Percentiles rank a stretch among this genome's conserved stretches.
Evolutionary conservation across 2,888 invertebrate genomes (phyloP).

Genomic region (Lasioglossum zephyrum): DNA sequence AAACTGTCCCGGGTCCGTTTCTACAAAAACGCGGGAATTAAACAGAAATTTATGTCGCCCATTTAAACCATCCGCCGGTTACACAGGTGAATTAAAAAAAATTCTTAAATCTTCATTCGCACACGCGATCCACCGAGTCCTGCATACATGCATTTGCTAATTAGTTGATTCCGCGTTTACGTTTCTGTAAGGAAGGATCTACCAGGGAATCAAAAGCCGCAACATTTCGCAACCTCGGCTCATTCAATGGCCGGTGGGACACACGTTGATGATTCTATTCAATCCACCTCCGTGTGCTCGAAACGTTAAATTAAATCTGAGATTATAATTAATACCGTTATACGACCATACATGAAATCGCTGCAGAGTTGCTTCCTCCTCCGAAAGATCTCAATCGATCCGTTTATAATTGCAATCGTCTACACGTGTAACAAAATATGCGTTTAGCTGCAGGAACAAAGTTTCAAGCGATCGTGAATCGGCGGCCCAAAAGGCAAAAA

Average conservation of each 20-base stretch:
- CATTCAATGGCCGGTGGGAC: background rate
- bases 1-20: constrained; percentile 3
- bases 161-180: constrained; percentile 5
- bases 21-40: background rate
- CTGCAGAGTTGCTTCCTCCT: background rate
- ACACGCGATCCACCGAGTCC: background rate
- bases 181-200: background rate
- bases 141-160: background rate
- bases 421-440: too few relatives aligned
- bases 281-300: background rate
- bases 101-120: constrained; percentile 3
- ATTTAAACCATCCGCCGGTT: background rate
- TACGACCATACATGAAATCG: background rate
- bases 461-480: too few relatives aligned
- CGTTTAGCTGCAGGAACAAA: too few relatives aligned
- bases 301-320: background rate
- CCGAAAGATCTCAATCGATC: background rate
- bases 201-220: background rate
- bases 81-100: constrained; percentile 8
- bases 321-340: background rate
- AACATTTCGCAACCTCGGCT: background rate
- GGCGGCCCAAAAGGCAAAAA: background rate
- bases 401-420: background rate
- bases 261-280: background rate
- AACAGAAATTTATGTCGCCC: background rate